A percentile compares a stretch with the other conserved stretches of the same genome.
These are phyloP conservation scores for Xiphophorus hellerii DNA, from an alignment of 2,113 vertebrate genomes.

Conservation along the genomic window DNA sequence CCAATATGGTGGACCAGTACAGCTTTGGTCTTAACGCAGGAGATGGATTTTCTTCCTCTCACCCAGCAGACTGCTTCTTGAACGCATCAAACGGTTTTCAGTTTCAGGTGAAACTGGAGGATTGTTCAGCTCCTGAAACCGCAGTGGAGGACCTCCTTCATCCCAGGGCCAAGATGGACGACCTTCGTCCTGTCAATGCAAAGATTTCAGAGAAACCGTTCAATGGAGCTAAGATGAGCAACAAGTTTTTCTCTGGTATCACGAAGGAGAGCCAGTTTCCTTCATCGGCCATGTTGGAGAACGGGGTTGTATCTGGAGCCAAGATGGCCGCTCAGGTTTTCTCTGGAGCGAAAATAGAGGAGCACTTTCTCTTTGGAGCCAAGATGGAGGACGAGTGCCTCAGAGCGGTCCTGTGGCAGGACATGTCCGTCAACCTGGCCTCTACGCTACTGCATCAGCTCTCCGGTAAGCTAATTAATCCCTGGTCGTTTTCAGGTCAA, in stretches of 20 bases:
- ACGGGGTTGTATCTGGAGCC: constrained; percentile 13
- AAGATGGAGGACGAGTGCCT: constrained; percentile 69
- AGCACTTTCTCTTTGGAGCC: constrained; percentile 57
- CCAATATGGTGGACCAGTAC: constrained; percentile 45
- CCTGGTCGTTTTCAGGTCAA: neutral
- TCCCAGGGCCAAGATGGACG: constrained; percentile 20
- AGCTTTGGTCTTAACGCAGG: constrained; percentile 35
- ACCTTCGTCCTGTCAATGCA: neutral
- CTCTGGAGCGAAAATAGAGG: constrained; percentile 35
- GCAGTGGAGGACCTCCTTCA: neutral
- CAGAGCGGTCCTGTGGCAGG: constrained; percentile 73
- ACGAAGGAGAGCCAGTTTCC: constrained; percentile 13
- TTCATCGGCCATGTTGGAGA: constrained; percentile 9
- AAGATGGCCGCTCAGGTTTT: constrained; percentile 21
- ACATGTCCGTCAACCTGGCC: constrained; percentile 76
- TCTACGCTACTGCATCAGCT: constrained; percentile 76
- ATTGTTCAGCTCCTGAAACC: neutral
- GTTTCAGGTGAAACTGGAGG: constrained; percentile 47
- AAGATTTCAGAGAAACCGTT: neutral
- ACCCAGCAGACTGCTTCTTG: neutral
- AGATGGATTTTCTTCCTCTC: constrained; percentile 22
- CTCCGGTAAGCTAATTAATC: constrained; percentile 54
- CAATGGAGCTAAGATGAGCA: neutral
- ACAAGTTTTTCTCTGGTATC: neutral
- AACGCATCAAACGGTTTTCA: constrained; percentile 20